Percentiles rank a stretch among this genome's conserved stretches.
These are phyloP conservation scores for Leptothorax acervorum DNA, from an alignment of 2,888 invertebrate genomes.

Conservation along the genomic window DNA sequence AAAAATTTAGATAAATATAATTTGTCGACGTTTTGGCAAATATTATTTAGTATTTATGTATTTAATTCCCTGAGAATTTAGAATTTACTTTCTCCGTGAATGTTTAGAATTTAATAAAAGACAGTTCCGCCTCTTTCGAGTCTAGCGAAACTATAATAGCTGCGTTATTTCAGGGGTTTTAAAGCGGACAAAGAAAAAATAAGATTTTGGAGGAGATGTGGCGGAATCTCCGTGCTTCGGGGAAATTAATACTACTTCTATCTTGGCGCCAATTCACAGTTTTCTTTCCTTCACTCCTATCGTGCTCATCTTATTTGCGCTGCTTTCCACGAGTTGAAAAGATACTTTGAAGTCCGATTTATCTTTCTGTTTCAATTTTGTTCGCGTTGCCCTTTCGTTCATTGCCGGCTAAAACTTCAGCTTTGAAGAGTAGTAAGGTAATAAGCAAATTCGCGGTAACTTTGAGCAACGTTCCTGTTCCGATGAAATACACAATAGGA, in stretches of 20 bases:
- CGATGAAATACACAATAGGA: slow-evolving; percentile 3
- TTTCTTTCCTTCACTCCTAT: slow-evolving; percentile 65
- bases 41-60: background rate
- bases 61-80: background rate
- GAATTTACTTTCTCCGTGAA: background rate
- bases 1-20: background rate
- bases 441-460: slow-evolving; percentile 20
- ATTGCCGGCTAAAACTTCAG: background rate
- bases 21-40: background rate
- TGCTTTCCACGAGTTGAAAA: slow-evolving; percentile 63
- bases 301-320: slow-evolving; percentile 61
- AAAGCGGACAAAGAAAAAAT: slow-evolving; percentile 13
- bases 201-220: slow-evolving; percentile 62
- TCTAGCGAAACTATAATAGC: background rate
- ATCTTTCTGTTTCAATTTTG: slow-evolving; percentile 56
- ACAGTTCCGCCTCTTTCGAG: background rate
- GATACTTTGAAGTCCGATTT: slow-evolving; percentile 75
- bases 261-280: slow-evolving; percentile 59
- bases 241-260: slow-evolving; percentile 79
- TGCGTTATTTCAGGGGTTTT: slow-evolving; percentile 10
- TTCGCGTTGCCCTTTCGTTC: slow-evolving; percentile 22
- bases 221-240: slow-evolving; percentile 67
- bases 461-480: slow-evolving; percentile 8
- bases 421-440: slow-evolving; percentile 12
- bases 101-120: slow-evolving; percentile 38